Conservation (phyloP, 2,888 invertebrate genomes). For the Drosophila monieri region DNA sequence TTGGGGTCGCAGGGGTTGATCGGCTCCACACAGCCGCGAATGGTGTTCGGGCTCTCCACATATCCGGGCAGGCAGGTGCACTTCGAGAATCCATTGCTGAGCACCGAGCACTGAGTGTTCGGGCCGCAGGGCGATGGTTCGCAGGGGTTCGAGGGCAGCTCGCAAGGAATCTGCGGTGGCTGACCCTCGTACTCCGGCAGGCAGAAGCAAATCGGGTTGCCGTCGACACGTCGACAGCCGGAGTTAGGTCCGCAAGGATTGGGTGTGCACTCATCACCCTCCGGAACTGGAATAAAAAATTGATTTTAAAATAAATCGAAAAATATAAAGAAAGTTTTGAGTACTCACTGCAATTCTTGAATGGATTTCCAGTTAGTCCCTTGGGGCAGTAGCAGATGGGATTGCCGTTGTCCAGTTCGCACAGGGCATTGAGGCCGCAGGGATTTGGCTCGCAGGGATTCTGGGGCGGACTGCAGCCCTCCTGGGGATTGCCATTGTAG, state of each 20-base stretch:
- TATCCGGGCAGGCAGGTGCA: constrained; percentile 93
- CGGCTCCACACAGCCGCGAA: constrained; percentile 92
- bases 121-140: constrained; percentile 94
- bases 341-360: constrained; percentile 94
- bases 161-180: constrained; percentile 90
- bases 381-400: constrained; percentile 95
- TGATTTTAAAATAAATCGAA: neutral
- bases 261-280: constrained; percentile 92
- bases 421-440: constrained; percentile 93
- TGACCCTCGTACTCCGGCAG: constrained; percentile 93
- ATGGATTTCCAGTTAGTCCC: constrained; percentile 95
- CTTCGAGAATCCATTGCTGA: constrained; percentile 92
- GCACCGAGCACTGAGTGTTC: constrained; percentile 92
- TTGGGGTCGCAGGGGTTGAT: constrained; percentile 93
- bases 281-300: constrained; percentile 88
- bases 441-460: constrained; percentile 93
- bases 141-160: constrained; percentile 91
- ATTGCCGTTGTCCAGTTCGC: constrained; percentile 92
- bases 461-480: constrained; percentile 89
- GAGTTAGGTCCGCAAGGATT: constrained; percentile 94
- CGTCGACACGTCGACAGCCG: constrained; percentile 90
- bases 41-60: constrained; percentile 94
- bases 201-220: constrained; percentile 93
- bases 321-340: constrained; percentile 65
- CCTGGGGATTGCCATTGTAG: constrained; percentile 90